Evolutionary conservation across 2,888 invertebrate genomes (phyloP).

Genomic region (Eupithecia subumbrata): DNA sequence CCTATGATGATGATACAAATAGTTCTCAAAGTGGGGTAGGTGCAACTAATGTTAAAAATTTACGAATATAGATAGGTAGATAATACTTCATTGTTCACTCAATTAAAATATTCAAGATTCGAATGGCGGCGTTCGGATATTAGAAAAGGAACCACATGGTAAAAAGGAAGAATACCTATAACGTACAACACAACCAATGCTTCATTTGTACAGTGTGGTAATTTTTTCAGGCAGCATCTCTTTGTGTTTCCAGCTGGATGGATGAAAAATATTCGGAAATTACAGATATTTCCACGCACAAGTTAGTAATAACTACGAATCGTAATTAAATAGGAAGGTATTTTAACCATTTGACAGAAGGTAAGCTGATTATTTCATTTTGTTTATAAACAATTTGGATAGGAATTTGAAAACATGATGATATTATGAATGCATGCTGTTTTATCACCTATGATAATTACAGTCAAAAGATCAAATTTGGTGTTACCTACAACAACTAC

Average conservation of each 20-base stretch:
- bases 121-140: not conserved
- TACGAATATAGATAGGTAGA: not conserved
- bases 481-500: no score
- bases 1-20: not conserved
- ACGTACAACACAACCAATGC: no score
- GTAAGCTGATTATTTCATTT: not conserved
- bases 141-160: not conserved
- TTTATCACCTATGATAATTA: not conserved
- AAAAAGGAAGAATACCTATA: not conserved
- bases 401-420: not conserved
- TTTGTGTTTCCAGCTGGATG: not conserved
- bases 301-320: not conserved
- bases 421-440: not conserved
- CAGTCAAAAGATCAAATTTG: not conserved
- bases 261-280: not conserved
- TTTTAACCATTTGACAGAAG: not conserved
- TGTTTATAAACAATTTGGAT: slow-evolving; percentile 1
- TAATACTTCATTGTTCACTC: not conserved
- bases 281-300: not conserved
- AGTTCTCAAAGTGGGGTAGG: not conserved
- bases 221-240: no score
- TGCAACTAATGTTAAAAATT: not conserved
- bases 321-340: not conserved
- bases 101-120: not conserved
- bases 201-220: not conserved